These are phyloP conservation scores for Globodera rostochiensis DNA, from an alignment of 1,140 invertebrate genomes.

Conservation along the genomic window DNA sequence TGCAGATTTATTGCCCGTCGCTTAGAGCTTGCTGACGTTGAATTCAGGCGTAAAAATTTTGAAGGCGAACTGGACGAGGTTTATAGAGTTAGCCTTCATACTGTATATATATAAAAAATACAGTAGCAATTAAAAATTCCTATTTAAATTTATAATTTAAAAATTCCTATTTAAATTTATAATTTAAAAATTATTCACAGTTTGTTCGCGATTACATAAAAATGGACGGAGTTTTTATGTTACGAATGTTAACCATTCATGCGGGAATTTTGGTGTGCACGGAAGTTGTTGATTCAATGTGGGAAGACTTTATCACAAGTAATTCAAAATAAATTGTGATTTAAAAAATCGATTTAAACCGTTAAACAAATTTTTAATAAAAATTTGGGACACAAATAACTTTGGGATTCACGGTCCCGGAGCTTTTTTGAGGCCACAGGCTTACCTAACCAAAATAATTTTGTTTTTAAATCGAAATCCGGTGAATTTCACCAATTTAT, in stretches of 20 bases:
- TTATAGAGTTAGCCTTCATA: not conserved
- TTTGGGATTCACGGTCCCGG: too few relatives aligned
- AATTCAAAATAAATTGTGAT: not conserved
- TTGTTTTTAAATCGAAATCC: too few relatives aligned
- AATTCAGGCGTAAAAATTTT: slow-evolving; percentile 52
- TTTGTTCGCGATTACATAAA: slow-evolving; percentile 62
- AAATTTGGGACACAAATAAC: too few relatives aligned
- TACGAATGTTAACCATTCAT: slow-evolving; percentile 64
- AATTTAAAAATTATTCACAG: slow-evolving; percentile 27
- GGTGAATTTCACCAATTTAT: too few relatives aligned
- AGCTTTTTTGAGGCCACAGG: too few relatives aligned
- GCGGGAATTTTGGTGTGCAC: slow-evolving; percentile 60
- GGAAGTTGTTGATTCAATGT: slow-evolving; percentile 44
- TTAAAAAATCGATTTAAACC: not conserved
- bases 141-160: not conserved
- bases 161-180: slow-evolving; percentile 3
- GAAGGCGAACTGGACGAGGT: slow-evolving; percentile 52
- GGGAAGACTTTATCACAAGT: slow-evolving; percentile 32
- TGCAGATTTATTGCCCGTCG: slow-evolving; percentile 60
- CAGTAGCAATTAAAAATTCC: slow-evolving; percentile 13
- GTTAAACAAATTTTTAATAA: not conserved
- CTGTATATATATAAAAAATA: not conserved
- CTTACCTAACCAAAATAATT: too few relatives aligned
- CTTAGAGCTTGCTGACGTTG: slow-evolving; percentile 64
- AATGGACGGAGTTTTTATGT: slow-evolving; percentile 61